These are phyloP conservation scores for Abramis brama DNA, from an alignment of 2,113 vertebrate species.

Conservation along the genomic window DNA sequence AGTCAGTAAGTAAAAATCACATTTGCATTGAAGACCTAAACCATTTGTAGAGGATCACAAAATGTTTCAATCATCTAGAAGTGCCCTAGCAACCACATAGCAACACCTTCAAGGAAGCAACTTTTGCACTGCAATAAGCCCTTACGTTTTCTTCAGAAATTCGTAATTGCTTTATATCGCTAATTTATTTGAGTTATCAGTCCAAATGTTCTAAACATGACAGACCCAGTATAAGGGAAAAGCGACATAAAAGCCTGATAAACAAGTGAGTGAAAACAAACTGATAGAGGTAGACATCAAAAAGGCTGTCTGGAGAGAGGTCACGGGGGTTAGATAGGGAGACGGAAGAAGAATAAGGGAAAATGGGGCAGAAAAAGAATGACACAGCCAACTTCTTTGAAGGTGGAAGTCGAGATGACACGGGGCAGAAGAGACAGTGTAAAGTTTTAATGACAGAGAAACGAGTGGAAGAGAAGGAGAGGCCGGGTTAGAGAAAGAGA, in stretches of 20 bases:
- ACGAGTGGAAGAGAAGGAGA: constrained; percentile 8
- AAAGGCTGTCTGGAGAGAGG: background rate
- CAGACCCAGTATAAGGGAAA: background rate
- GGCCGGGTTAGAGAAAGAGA: background rate
- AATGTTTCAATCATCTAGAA: background rate
- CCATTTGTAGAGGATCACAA: background rate
- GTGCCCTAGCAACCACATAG: background rate
- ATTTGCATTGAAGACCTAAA: background rate
- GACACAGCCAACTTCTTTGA: constrained; percentile 29
- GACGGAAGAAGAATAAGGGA: background rate
- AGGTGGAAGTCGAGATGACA: constrained; percentile 18
- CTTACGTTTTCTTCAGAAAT: background rate
- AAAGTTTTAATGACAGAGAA: constrained; percentile 40
- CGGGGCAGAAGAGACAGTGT: constrained; percentile 31
- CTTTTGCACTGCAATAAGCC: background rate
- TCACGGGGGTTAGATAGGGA: constrained; percentile 19
- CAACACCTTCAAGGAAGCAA: background rate
- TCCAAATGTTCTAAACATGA: background rate
- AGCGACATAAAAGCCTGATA: constrained; percentile 4
- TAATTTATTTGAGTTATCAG: background rate
- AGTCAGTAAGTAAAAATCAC: too few species aligned
- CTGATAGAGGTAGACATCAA: constrained; percentile 20
- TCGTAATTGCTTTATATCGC: too few species aligned
- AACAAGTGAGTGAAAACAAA: background rate
- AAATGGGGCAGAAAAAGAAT: constrained; percentile 34